Evolutionary conservation across 1,140 invertebrate genomes (phyloP), one percentile per base, ranked within the genome.

Genomic region (Muscidifurax raptorellus): DNA sequence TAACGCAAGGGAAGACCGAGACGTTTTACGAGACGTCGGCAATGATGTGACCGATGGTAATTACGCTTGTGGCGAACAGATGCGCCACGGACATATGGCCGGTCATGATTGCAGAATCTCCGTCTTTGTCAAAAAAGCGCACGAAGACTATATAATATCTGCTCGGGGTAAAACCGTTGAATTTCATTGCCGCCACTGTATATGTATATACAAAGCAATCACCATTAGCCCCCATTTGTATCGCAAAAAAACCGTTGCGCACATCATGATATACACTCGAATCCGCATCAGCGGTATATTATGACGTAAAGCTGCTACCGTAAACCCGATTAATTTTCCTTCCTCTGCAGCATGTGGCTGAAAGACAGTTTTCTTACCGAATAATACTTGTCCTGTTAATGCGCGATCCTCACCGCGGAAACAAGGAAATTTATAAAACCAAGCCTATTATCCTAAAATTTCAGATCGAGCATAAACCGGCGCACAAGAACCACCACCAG

Each of bases 401-500:
- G n/a, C 36, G 36, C 44, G 13, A 1, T 47, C 15, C 15, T 18
- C 44, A n/a, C 44, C 36, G 0, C 32, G 32, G 36, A 40, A 10
- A 40, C 36, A 1, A 40, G 7, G 10, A 40, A 40, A 40, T 40
- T 40, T 40, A n/a, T 40, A 10, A 52, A 52, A 18, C 2, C 47
- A 52, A 52, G 12, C n/a, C 22, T 18, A 12, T 9, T 22, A n/a
- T 59, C n/a, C 0, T n/a, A 18, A 22, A n/a, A 59, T 59, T 59
- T 2, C 87, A 93, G 92, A 90, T 92, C 83, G 91, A 93, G 64
- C 92, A 93, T 67, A 93, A 93, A 82, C 88, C 92, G 9, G 76
- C 85, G 7, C 90, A 91, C 87, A 93, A 92, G 85, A 80, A 90
- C 81, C 92, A 93, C 78, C 92, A 90, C 81, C 92, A 93, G 76